These are phyloP conservation scores for Anagrus nilaparvatae DNA, from an alignment of 1,140 invertebrate genomes.

Conservation along the genomic window DNA sequence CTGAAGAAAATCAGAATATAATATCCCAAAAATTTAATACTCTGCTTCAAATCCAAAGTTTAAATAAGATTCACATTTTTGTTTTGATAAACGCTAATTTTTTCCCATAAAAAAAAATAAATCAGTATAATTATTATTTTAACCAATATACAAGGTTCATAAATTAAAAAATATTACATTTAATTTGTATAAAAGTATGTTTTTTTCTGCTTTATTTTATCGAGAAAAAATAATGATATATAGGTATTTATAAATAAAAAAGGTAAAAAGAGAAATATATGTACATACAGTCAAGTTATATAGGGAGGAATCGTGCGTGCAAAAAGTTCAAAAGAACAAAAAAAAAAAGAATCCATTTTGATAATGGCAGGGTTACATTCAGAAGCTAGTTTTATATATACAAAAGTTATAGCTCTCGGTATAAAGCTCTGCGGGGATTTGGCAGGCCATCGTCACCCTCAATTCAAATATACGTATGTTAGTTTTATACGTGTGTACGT, in stretches of 20 bases:
- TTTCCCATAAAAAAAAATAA: neutral
- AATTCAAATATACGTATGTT: constrained; percentile 14
- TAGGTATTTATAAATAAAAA: no score
- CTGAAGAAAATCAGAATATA: no score
- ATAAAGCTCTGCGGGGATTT: constrained; percentile 35
- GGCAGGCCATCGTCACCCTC: constrained; percentile 27
- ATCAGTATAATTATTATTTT: neutral
- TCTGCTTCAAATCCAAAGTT: no score
- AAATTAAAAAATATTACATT: neutral
- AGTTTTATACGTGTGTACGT: neutral
- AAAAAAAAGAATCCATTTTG: constrained; percentile 39
- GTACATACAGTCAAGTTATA: constrained; percentile 15
- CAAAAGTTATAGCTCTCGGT: no score
- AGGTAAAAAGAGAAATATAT: constrained; percentile 18
- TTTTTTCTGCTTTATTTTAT: no score
- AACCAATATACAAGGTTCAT: neutral
- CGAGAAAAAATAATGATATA: no score
- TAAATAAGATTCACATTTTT: no score
- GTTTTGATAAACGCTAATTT: no score
- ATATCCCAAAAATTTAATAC: no score
- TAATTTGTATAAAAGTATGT: neutral
- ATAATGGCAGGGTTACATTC: constrained; percentile 38
- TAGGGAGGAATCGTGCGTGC: no score
- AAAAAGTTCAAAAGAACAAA: constrained; percentile 16
- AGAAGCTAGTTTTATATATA: no score